Evolutionary conservation across 2,113 vertebrate species (phyloP).

Genomic region (Excalfactoria chinensis): DNA sequence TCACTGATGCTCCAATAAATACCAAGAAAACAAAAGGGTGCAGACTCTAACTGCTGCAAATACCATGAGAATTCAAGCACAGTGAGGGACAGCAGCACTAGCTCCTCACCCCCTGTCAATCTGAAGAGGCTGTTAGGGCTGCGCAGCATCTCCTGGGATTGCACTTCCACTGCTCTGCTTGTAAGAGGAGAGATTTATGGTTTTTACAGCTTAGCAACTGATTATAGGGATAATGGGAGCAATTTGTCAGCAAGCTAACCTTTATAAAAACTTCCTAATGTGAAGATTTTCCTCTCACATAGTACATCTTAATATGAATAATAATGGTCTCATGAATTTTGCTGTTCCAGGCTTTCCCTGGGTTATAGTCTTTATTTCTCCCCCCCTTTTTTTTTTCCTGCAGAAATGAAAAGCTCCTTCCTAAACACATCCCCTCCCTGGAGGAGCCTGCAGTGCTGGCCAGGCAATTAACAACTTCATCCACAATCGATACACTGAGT

Average conservation of each 20-base stretch:
- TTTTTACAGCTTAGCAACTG: conserved; percentile 3
- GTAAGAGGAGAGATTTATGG: neutral
- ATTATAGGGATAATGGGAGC: neutral
- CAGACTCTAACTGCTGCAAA: neutral
- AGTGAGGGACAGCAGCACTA: neutral
- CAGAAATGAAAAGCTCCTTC: neutral
- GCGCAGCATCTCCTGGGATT: neutral
- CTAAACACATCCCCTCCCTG: neutral
- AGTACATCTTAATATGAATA: neutral
- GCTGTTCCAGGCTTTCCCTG: neutral
- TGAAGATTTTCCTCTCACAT: neutral
- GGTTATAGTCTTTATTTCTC: neutral
- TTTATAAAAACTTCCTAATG: conserved; percentile 14
- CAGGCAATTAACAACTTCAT: conserved; percentile 25
- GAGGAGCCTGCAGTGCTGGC: neutral
- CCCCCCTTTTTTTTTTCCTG: neutral
- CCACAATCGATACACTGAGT: neutral
- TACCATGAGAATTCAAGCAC: neutral
- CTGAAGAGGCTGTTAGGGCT: neutral
- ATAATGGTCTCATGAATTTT: neutral
- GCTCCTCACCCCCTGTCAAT: accelerated
- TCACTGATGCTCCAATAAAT: neutral
- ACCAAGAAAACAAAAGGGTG: neutral
- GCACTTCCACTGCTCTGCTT: neutral
- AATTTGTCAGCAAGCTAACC: conserved; percentile 31